Conservation (phyloP, 2,797 vertebrate genomes). For the Cossypha caffra region DNA sequence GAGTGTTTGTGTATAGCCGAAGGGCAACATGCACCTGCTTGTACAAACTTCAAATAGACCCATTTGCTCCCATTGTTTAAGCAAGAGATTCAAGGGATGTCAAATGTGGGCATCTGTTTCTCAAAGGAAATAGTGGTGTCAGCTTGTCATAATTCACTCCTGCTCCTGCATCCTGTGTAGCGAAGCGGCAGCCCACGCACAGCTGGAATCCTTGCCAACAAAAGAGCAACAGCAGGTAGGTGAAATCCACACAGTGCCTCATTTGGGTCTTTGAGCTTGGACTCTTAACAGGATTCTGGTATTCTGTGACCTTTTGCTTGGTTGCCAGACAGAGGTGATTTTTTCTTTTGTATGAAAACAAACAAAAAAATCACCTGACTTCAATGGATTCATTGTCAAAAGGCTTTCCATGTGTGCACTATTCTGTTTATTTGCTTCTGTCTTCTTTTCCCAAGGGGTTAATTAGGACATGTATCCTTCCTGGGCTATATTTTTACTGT, state of each 20-base stretch:
- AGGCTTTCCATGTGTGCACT: neutral
- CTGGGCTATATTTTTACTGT: neutral
- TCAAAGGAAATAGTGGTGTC: neutral
- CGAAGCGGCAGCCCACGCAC: neutral
- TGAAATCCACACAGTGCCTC: neutral
- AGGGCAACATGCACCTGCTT: neutral
- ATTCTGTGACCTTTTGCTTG: neutral
- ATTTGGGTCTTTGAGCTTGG: neutral
- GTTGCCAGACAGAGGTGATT: neutral
- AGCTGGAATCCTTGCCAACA: slow-evolving; percentile 4
- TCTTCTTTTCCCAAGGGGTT: neutral
- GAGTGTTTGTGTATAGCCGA: neutral
- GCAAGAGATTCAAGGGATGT: neutral
- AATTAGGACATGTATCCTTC: slow-evolving; percentile 5
- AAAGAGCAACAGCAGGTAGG: neutral
- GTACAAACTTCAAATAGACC: neutral
- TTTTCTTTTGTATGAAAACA: neutral
- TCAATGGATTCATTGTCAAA: neutral
- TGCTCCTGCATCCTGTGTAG: neutral
- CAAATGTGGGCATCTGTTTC: slow-evolving; percentile 15
- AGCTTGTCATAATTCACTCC: neutral
- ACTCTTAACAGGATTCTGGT: neutral
- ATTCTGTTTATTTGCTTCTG: neutral
- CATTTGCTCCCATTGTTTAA: neutral
- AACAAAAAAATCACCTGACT: neutral